A percentile compares a stretch with the other conserved stretches of the same genome.
Conservation (phyloP, 2,888 invertebrate genomes). For the Tolmerus cingulatus region DNA sequence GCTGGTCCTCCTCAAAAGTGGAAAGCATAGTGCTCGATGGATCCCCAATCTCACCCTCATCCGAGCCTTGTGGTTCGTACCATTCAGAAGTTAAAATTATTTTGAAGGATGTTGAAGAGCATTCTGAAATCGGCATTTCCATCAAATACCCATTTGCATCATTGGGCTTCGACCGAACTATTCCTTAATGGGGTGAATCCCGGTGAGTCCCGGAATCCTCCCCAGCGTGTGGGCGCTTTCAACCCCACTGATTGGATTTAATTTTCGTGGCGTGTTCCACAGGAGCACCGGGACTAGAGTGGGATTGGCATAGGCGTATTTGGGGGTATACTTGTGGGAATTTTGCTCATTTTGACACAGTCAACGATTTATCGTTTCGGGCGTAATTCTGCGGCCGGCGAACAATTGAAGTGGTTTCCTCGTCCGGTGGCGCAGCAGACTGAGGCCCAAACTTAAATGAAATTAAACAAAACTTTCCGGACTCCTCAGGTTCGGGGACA, state of each 20-base stretch:
- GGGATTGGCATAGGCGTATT: background rate
- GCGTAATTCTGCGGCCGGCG: background rate
- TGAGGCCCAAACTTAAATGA: background rate
- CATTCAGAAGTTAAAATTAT: constrained; percentile 22
- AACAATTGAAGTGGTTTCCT: background rate
- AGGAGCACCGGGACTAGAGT: background rate
- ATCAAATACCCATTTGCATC: constrained; percentile 23
- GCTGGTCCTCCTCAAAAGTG: background rate
- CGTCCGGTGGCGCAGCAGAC: background rate
- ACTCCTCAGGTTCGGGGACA: background rate
- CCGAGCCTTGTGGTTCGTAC: background rate
- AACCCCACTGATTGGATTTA: constrained; percentile 4
- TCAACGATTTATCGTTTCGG: background rate
- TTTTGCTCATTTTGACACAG: background rate
- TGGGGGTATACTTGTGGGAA: background rate
- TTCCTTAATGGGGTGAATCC: background rate
- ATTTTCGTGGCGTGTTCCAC: constrained; percentile 5
- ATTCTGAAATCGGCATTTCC: constrained; percentile 22
- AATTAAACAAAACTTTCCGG: background rate
- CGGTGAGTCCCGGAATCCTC: background rate
- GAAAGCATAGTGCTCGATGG: background rate
- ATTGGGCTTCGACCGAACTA: constrained; percentile 1
- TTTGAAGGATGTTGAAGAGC: constrained; percentile 13
- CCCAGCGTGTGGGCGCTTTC: background rate
- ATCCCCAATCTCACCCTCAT: background rate